Conservation (phyloP, 1,140 invertebrate species). For the Platyscapa corneri region DNA sequence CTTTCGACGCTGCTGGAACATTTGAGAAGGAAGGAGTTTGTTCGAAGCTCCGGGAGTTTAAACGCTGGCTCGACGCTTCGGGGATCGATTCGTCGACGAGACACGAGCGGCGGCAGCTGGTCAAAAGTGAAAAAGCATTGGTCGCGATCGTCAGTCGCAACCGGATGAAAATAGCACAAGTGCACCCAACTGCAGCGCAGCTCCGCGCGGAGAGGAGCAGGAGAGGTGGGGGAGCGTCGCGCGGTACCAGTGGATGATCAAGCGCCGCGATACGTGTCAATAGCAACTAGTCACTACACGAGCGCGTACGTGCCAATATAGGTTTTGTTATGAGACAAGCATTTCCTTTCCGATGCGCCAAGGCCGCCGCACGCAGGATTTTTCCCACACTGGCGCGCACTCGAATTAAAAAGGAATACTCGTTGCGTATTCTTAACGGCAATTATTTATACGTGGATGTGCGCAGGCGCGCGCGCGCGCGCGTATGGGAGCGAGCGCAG, state of each 20-base stretch:
- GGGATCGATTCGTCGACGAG: too few species aligned
- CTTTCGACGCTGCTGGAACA: too few species aligned
- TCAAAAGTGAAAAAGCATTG: too few species aligned
- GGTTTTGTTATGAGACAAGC: constrained; percentile 60
- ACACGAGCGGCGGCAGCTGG: too few species aligned
- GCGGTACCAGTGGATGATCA: constrained; percentile 19
- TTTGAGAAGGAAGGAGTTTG: too few species aligned
- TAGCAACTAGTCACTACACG: constrained; percentile 49
- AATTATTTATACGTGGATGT: not conserved
- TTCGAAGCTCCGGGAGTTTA: too few species aligned
- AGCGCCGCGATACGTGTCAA: constrained; percentile 43
- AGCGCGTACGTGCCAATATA: constrained; percentile 53
- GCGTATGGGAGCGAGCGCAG: not conserved
- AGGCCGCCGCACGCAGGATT: constrained; percentile 52
- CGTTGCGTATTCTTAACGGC: constrained; percentile 30
- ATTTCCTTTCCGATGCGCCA: constrained; percentile 61
- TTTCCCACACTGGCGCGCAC: constrained; percentile 24
- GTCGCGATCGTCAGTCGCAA: too few species aligned
- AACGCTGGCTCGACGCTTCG: too few species aligned
- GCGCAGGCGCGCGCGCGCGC: not conserved
- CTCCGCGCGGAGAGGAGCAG: too few species aligned
- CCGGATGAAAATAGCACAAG: too few species aligned
- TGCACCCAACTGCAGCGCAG: too few species aligned
- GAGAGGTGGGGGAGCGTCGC: too few species aligned
- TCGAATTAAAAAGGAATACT: constrained; percentile 48